Base-by-base conservation (phyloP, 2,113 vertebrate species). In the Cyprinodon variegatus region DNA sequence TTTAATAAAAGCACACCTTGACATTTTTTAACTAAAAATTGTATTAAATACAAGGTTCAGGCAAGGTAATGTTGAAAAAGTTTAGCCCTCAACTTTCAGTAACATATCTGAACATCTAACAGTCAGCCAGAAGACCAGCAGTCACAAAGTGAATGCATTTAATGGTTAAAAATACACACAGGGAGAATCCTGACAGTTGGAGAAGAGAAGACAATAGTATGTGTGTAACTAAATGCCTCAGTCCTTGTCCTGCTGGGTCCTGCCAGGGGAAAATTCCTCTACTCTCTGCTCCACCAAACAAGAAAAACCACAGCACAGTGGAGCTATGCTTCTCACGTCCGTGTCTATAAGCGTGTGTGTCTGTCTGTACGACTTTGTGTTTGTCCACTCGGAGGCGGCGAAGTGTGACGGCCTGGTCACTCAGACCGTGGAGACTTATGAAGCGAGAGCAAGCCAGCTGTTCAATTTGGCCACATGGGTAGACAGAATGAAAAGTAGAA, bases 351-450 rank as follows among this genome's bases (percentile, higher is more conserved):
- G 53, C 15, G 68, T 7, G 64, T 13, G 61, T 46, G 90, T 75
- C 13, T 3, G 29, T 73, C n/a, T 3, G 29, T 53, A 29, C n/a
- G 68, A 62, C 69, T 61, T 82, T 86, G 87, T 75, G 60, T 84
- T 70, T 84, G 87, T 88, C 83, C 78, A 66, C 77, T 71, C 64
- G 75, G 86, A 86, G 36, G 86, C 83, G 17, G 81, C 75, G 79
- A 62, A 83, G 85, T 84, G 86, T 86, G 89, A 90, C 87, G 78
- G 87, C 83, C 83, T 65, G 90, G 86, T 88, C 86, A 86, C 83
- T 88, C 85, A 61, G 79, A 83, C 86, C 68, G 40, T 68, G 84
- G 84, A 85, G 89, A 84, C 72, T 88, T 87, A 86, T 82, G 83
- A 80, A 85, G 86, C 83, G 74, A 84, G 80, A 77, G 89, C 68